Evolutionary conservation across 2,888 invertebrate species (phyloP).

Genomic region (Mythimna ferrago): DNA sequence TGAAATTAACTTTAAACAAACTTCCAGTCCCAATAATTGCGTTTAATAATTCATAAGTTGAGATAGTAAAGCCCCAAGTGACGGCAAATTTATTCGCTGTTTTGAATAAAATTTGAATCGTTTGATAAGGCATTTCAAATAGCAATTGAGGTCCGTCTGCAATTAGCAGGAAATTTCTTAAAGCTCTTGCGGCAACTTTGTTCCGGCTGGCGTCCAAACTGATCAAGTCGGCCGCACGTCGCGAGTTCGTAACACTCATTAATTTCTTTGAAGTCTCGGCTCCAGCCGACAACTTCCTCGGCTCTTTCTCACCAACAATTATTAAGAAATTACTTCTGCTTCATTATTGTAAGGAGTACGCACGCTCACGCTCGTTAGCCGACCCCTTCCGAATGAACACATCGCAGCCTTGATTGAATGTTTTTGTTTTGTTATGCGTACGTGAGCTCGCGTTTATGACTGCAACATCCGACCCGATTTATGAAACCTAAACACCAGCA

Average conservation of each 20-base stretch:
- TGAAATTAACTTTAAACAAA: slow-evolving; percentile 53
- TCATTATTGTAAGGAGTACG: slow-evolving; percentile 80
- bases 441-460: slow-evolving; percentile 36
- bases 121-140: slow-evolving; percentile 76
- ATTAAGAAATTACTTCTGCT: slow-evolving; percentile 86
- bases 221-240: slow-evolving; percentile 88
- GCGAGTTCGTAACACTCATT: slow-evolving; percentile 89
- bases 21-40: slow-evolving; percentile 62
- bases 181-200: slow-evolving; percentile 84
- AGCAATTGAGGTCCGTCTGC: slow-evolving; percentile 74
- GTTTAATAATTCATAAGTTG: slow-evolving; percentile 73
- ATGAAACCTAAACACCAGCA: slow-evolving; percentile 8
- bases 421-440: slow-evolving; percentile 69
- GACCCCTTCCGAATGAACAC: slow-evolving; percentile 73
- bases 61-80: slow-evolving; percentile 65
- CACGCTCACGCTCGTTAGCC: slow-evolving; percentile 75
- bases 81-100: slow-evolving; percentile 72
- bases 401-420: slow-evolving; percentile 73
- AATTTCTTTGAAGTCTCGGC: slow-evolving; percentile 89
- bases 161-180: slow-evolving; percentile 86
- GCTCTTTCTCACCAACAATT: slow-evolving; percentile 85
- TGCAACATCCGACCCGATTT: slow-evolving; percentile 35
- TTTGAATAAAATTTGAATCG: slow-evolving; percentile 76
- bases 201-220: slow-evolving; percentile 90
- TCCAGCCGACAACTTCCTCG: slow-evolving; percentile 82